Evolutionary conservation across 37 sponge, comb jelly and placozoan genomes (phyloP).

Genomic region (Theonella swinhoei): DNA sequence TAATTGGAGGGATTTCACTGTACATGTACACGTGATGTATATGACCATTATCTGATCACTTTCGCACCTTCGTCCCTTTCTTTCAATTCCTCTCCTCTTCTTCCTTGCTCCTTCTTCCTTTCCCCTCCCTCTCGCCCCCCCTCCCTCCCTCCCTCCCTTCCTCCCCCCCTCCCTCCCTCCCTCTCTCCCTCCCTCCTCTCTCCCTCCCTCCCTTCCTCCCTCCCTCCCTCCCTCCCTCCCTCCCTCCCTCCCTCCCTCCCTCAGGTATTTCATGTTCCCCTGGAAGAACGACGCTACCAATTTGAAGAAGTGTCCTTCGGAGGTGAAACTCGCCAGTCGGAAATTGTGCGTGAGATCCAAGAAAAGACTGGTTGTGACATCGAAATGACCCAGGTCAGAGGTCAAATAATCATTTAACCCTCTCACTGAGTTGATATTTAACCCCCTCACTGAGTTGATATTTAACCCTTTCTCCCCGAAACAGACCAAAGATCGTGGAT

Average conservation of each 20-base stretch:
- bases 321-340: slow-evolving; percentile 67
- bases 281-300: slow-evolving; percentile 66
- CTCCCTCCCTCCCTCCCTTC: slow-evolving; percentile 10
- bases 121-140: too few species aligned
- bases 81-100: background rate
- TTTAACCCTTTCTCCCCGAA: background rate
- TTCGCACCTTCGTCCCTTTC: too few species aligned
- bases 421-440: too few species aligned
- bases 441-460: too few species aligned
- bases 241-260: background rate
- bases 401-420: too few species aligned
- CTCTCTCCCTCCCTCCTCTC: background rate
- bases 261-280: slow-evolving; percentile 84
- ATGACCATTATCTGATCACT: too few species aligned
- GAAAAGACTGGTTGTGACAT: slow-evolving; percentile 75
- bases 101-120: background rate
- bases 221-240: slow-evolving; percentile 7
- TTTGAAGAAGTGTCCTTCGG: slow-evolving; percentile 55
- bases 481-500: slow-evolving; percentile 69
- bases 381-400: slow-evolving; percentile 68
- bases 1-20: too few species aligned
- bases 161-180: background rate
- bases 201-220: background rate
- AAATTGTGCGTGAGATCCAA: slow-evolving; percentile 71
- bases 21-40: background rate